Base-by-base conservation (phyloP, 2,888 invertebrate species). In the Rhagium mordax region DNA sequence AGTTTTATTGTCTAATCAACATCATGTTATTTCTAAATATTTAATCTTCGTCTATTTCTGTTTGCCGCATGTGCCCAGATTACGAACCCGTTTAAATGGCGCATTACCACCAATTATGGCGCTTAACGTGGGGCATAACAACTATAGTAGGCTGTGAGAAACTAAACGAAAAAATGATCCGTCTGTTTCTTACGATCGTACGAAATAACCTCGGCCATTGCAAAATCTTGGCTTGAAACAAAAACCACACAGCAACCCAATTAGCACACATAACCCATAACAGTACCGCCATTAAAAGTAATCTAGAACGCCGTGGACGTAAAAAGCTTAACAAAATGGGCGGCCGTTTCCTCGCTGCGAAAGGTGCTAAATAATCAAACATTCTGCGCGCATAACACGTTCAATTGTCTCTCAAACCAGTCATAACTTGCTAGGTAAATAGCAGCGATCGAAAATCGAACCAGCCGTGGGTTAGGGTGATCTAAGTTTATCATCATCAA, bases 41-140 rank as follows among this genome's bases (percentile, higher is more conserved):
- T 60, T 60, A 60, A 4, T 59, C 59, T 60, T 41, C 13, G 13
- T 60, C 59, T 60, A 60, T 60, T 60, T 60, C 41, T 33, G 41
- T 41, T 60, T 60, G 33, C 41, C 33, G 33, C 59, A 13, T 18
- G 57, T 57, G 27, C n/a, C 41, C n/a, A 5, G 41, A 41, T 41
- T n/a, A 24, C 24, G 15, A 24, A 57, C 55, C 16, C 27, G 27
- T 24, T 57, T 57, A 24, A 53, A 20, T 18, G 29, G 29, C n/a
- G n/a, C n/a, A n/a, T n/a, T n/a, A n/a, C n/a, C n/a, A n/a, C n/a
- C n/a, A n/a, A n/a, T n/a, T n/a, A n/a, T n/a, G n/a, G n/a, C n/a
- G n/a, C n/a, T n/a, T n/a, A n/a, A n/a, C n/a, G n/a, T n/a, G n/a
- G n/a, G n/a, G n/a, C n/a, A n/a, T n/a, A n/a, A n/a, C n/a, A n/a